Percentiles rank a stretch among this genome's conserved stretches.
Evolutionary conservation across 2,113 vertebrate genomes (phyloP).

Genomic region (Setophaga coronata): DNA sequence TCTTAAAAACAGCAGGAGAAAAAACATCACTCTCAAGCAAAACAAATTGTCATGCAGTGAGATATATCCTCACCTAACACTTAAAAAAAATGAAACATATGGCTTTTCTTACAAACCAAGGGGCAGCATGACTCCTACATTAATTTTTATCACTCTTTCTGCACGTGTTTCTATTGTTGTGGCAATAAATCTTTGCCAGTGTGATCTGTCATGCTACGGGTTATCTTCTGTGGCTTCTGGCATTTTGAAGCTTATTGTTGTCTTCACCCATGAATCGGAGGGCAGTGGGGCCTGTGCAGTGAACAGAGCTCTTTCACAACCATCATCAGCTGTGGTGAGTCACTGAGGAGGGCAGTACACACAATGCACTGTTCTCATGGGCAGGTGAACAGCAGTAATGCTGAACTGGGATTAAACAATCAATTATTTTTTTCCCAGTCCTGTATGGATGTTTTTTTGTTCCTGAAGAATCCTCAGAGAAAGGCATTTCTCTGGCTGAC

Average conservation of each 20-base stretch:
- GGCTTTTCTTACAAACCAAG: neutral
- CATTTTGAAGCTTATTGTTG: neutral
- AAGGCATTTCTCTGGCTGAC: neutral
- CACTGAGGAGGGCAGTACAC: neutral
- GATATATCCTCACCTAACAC: neutral
- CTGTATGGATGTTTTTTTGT: neutral
- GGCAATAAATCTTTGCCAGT: neutral
- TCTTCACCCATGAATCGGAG: neutral
- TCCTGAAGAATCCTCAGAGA: neutral
- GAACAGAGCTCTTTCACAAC: neutral
- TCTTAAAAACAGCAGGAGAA: neutral
- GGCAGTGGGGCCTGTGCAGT: neutral
- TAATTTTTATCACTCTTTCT: constrained; percentile 9
- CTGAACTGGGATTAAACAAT: neutral
- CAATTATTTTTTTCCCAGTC: neutral
- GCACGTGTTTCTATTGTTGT: neutral
- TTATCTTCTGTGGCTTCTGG: neutral
- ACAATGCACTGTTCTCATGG: neutral
- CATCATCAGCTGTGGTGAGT: neutral
- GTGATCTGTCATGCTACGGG: neutral
- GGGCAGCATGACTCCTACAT: neutral
- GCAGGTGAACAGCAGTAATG: neutral
- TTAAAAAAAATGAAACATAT: neutral
- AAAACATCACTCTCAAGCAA: neutral
- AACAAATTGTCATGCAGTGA: neutral